Evolutionary conservation across 2,888 invertebrate species (phyloP).

Genomic region (Amitus sp.): DNA sequence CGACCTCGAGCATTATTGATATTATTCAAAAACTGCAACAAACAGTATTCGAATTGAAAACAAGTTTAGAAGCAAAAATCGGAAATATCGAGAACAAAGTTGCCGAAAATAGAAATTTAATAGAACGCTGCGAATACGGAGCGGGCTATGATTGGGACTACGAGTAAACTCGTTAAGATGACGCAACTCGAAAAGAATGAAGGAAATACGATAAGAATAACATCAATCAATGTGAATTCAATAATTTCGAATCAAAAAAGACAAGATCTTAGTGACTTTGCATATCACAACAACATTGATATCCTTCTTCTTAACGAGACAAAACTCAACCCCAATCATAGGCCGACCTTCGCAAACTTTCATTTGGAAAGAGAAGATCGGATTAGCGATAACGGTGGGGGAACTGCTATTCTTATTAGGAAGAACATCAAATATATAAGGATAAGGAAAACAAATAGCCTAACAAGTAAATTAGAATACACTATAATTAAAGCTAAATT

Average conservation of each 20-base stretch:
- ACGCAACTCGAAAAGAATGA: conserved; percentile 23
- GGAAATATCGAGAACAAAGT: too few species aligned
- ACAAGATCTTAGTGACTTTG: conserved; percentile 15
- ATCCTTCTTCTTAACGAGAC: conserved; percentile 13
- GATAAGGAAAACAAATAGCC: conserved; percentile 12
- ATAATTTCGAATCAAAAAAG: conserved; percentile 23
- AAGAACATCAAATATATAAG: conserved; percentile 16
- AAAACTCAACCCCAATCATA: conserved; percentile 27
- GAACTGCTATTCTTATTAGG: conserved; percentile 36
- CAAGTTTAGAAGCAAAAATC: too few species aligned
- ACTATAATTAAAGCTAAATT: conserved; percentile 26
- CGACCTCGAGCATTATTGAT: too few species aligned
- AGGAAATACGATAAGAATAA: too few species aligned
- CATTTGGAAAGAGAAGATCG: conserved; percentile 28
- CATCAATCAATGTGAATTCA: conserved; percentile 35
- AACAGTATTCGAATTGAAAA: too few species aligned
- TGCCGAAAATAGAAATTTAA: too few species aligned
- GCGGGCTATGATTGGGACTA: too few species aligned
- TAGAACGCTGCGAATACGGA: too few species aligned
- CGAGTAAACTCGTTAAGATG: too few species aligned
- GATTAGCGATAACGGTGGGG: conserved; percentile 26
- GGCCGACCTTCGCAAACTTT: conserved; percentile 23
- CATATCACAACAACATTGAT: conserved; percentile 17
- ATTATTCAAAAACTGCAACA: too few species aligned
- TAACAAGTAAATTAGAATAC: conserved; percentile 12